phyloP scores from a whole-genome alignment of 2,888 invertebrate species.

The Brachylomia viminalis region DNA sequence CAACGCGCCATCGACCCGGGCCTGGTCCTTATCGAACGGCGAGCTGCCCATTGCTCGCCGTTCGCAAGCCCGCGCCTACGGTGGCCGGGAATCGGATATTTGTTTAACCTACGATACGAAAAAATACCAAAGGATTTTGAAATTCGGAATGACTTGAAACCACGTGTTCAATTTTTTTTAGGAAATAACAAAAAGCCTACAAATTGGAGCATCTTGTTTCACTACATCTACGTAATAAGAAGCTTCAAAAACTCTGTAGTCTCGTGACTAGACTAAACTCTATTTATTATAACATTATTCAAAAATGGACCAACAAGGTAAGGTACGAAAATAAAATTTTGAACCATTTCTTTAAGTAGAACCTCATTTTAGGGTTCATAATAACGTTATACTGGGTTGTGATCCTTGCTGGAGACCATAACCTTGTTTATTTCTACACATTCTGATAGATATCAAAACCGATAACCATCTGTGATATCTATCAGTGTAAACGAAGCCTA shows the following conservation, averaged over 20 bases:
- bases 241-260: neutral
- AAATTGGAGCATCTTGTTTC: neutral
- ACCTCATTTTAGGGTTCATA: constrained; percentile 3
- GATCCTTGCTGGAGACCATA: neutral
- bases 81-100: too few species aligned
- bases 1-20: too few species aligned
- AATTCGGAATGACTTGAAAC: neutral
- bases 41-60: too few species aligned
- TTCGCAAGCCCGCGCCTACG: too few species aligned
- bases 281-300: neutral
- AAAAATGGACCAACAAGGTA: neutral
- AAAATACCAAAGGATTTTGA: neutral
- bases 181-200: neutral
- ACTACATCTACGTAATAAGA: neutral
- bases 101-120: neutral
- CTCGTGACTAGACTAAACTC: neutral
- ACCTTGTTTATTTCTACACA: neutral
- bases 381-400: neutral
- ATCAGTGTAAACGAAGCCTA: neutral
- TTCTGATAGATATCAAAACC: neutral
- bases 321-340: neutral
- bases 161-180: neutral
- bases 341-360: too few species aligned
- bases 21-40: too few species aligned
- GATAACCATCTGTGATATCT: neutral